Evolutionary conservation across 2,888 invertebrate species (phyloP).

Genomic region (Drosophila fungiperda): DNA sequence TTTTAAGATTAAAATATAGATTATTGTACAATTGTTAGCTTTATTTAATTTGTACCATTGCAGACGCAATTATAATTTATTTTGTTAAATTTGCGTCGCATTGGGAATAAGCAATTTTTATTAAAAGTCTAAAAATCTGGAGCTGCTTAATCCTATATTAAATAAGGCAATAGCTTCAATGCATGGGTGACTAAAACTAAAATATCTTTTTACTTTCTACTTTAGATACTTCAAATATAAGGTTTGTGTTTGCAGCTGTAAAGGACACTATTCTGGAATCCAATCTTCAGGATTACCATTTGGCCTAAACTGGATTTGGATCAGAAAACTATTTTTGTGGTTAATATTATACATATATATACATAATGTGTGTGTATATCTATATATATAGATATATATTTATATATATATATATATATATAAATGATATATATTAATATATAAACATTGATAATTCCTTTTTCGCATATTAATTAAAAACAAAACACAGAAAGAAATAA

Average conservation of each 20-base stretch:
- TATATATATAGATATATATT: constrained; percentile 52
- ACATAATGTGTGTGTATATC: constrained; percentile 46
- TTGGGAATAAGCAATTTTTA: background rate
- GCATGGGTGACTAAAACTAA: constrained; percentile 12
- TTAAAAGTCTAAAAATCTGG: background rate
- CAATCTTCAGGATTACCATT: constrained; percentile 99
- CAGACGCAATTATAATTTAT: background rate
- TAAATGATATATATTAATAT: constrained; percentile 41
- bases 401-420: constrained; percentile 58
- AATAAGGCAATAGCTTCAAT: background rate
- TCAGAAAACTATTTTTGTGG: constrained; percentile 85
- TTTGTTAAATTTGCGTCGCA: too few relatives aligned
- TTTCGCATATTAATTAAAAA: constrained; percentile 80
- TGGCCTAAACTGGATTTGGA: constrained; percentile 91
- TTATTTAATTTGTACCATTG: constrained; percentile 1
- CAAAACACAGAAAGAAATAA: too few relatives aligned
- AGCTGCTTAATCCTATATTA: constrained; percentile 2
- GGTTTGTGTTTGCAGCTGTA: constrained; percentile 99
- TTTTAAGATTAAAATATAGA: constrained; percentile 2
- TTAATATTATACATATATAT: constrained; percentile 81
- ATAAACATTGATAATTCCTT: constrained; percentile 84
- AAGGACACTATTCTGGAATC: constrained; percentile 99
- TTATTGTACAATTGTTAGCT: constrained; percentile 4
- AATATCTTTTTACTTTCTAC: constrained; percentile 56
- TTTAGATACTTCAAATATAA: constrained; percentile 99